Evolutionary conservation across 1,140 invertebrate species (phyloP), one percentile per base, ranked within the genome.

Genomic region (Ridgeia piscesae): DNA sequence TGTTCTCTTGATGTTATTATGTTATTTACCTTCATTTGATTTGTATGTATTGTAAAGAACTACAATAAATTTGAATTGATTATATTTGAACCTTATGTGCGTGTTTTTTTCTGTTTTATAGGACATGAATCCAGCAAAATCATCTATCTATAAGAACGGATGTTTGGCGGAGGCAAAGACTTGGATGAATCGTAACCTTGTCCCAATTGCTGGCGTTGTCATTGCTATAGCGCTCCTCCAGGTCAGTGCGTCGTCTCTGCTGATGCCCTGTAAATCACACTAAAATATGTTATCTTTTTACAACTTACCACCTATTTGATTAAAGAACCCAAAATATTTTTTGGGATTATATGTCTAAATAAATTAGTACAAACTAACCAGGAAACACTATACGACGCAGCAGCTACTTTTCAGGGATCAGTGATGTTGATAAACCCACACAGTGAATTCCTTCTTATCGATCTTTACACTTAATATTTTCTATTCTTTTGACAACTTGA

Each of bases 111-210:
- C 48, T 42, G 9, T 31, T 33, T 33, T 88, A 17, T 42, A 92
- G 91, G 58, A 27, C 34, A 91, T 48, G 33, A 50, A 93, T 6
- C 89, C 92, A 35, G 34, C 33, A 48, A 89, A 95, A 50, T 94
- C 96, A 50, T 94, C 96, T 97, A 99, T 99, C 95, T 98, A 98
- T 96, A 98, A 98, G 95, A 97, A 98, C 89, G 99, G 99, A 92
- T 99, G 99, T 96, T 97, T 99, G 94, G 97, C 98, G 93, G 98
- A 98, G 93, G 98, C 98, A 92, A 98, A 99, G 96, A 98, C 98
- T 95, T 99, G 98, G 98, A 97, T 99, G 94, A 98, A 99, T 96
- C 97, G 97, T 94, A 98, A 99, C 96, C 97, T 99, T 93, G 97
- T 98, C 92, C 97, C 98, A 93, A 98, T 99, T 35, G 98, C 98